Evolutionary conservation across 30 jellyfish, hydroid and myxozoan species (phyloP).

Genomic region (Calvadosia cruxmelitensis): DNA sequence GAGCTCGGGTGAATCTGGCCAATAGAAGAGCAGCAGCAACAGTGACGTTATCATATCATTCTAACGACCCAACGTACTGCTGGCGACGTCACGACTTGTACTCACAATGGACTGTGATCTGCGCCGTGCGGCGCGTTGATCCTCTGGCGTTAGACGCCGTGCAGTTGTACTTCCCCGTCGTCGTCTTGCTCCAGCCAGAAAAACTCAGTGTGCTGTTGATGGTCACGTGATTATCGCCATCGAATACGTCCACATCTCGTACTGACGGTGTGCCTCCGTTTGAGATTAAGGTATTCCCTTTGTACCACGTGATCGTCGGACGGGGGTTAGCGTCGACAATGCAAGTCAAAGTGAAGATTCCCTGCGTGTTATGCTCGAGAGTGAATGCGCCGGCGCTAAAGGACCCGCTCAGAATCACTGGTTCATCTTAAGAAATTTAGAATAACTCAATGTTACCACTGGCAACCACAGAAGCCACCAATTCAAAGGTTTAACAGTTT

Average conservation of each 20-base stretch:
- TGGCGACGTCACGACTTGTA: not conserved
- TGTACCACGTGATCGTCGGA: constrained; percentile 16
- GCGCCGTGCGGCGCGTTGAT: not conserved
- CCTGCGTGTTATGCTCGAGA: too few species aligned
- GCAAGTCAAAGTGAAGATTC: constrained; percentile 5
- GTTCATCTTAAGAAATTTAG: too few species aligned
- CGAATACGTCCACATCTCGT: not conserved
- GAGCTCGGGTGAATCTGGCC: not conserved
- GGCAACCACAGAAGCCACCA: too few species aligned
- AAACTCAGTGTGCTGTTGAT: not conserved
- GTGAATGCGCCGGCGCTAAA: too few species aligned
- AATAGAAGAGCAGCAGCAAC: not conserved
- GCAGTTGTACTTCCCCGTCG: not conserved
- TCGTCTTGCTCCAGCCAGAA: not conserved
- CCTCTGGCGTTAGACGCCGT: not conserved
- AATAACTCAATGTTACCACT: too few species aligned
- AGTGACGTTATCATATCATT: not conserved
- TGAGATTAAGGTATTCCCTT: not conserved
- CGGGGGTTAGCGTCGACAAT: constrained; percentile 25
- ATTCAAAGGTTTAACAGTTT: too few species aligned
- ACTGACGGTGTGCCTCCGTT: not conserved
- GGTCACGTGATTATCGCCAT: not conserved
- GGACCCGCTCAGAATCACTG: too few species aligned
- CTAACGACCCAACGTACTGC: not conserved
- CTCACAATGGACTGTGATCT: not conserved